Conservation (phyloP, 2,888 invertebrate genomes). For the Lasioglossum marginatum region DNA sequence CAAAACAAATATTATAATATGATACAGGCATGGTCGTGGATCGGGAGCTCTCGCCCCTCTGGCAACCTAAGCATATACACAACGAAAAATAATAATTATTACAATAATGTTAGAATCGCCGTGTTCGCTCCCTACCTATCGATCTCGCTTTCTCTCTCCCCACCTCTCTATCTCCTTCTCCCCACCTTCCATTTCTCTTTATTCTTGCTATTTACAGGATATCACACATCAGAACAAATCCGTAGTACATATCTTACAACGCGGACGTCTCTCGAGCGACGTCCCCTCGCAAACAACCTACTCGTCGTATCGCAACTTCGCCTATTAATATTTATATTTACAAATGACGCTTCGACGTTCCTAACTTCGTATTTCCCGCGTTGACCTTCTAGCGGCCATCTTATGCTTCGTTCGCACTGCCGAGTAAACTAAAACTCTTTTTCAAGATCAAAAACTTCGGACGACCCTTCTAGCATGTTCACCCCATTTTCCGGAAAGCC, state of each 20-base stretch:
- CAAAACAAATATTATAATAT: slow-evolving; percentile 80
- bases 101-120: slow-evolving; percentile 76
- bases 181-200: not conserved
- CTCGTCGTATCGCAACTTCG: not conserved
- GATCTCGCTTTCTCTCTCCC: slow-evolving; percentile 26
- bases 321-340: slow-evolving; percentile 33
- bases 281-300: not conserved
- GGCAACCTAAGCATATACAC: slow-evolving; percentile 78
- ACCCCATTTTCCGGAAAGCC: not conserved
- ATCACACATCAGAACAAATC: slow-evolving; percentile 80
- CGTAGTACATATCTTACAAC: slow-evolving; percentile 76
- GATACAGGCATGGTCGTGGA: slow-evolving; percentile 73
- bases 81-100: slow-evolving; percentile 76
- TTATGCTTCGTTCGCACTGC: not conserved
- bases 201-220: slow-evolving; percentile 79
- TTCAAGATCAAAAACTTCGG: not conserved
- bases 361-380: not conserved
- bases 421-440: not conserved
- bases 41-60: slow-evolving; percentile 48
- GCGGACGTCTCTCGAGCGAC: slow-evolving; percentile 55
- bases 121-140: slow-evolving; percentile 43
- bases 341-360: not conserved
- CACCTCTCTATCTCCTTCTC: slow-evolving; percentile 6
- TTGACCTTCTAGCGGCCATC: not conserved
- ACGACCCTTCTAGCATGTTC: not conserved